A percentile compares a stretch with the other conserved stretches of the same genome.
These are phyloP conservation scores for Pemphigus obesinymphae DNA, from an alignment of 1,140 invertebrate species.

Conservation along the genomic window DNA sequence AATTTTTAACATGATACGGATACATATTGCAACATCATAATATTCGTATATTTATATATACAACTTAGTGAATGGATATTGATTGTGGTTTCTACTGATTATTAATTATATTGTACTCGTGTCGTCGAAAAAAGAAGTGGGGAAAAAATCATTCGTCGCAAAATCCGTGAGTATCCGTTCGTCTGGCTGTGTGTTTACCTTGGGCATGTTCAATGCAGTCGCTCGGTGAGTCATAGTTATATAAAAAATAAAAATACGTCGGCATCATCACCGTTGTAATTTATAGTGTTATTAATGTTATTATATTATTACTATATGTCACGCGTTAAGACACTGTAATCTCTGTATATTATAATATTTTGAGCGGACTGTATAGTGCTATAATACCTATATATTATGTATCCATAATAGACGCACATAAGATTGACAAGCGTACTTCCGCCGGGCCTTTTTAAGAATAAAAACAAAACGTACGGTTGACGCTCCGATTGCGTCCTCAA, in stretches of 20 bases:
- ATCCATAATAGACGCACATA: too few species aligned
- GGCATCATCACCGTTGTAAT: not conserved
- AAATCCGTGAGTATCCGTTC: not conserved
- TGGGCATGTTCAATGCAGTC: slow-evolving; percentile 1
- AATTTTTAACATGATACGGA: too few species aligned
- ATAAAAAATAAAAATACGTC: not conserved
- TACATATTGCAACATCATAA: too few species aligned
- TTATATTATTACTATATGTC: not conserved
- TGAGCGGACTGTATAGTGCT: not conserved
- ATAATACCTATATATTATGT: not conserved
- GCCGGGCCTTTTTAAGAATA: too few species aligned
- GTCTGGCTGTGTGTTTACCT: not conserved
- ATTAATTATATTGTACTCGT: not conserved
- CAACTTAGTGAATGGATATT: too few species aligned
- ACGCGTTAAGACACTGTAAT: too few species aligned
- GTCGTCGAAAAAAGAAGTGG: not conserved
- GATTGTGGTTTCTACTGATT: too few species aligned
- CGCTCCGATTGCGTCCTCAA: too few species aligned
- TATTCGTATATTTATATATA: too few species aligned
- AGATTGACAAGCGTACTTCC: too few species aligned
- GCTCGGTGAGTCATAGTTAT: not conserved
- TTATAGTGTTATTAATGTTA: not conserved
- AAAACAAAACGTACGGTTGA: not conserved
- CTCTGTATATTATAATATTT: not conserved
- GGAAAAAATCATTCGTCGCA: slow-evolving; percentile 1